Base-by-base conservation (phyloP, 2,113 vertebrate species). In the Muntiacus reevesi region DNA sequence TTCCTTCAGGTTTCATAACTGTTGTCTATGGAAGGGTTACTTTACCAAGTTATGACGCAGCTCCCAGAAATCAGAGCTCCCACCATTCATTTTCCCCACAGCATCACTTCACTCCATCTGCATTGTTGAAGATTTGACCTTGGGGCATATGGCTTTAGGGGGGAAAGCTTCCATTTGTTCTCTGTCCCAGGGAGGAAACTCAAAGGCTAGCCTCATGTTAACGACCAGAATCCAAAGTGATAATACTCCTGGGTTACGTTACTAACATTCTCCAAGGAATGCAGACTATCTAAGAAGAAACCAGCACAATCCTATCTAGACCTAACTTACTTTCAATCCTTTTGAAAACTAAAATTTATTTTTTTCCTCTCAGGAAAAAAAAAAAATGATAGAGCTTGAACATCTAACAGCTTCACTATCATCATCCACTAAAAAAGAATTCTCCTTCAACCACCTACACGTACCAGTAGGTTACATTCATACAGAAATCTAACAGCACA, bases 381-480 rank as follows among this genome's bases (percentile, higher is more conserved):
- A 40, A 71, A 94, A 47, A 47, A 94, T 60, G 43, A 15, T 67
- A 62, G 78, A 40, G 10, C 60, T 67, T 52, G 25, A 81, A 47
- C 21, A 94, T 59, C n/a, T 76, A 81, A 95, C 52, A 85, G 78
- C 54, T 45, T 83, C 82, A 25, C 85, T 55, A 85, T 64, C 60
- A 89, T 55, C 47, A 89, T 16, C 54, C 17, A 88, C n/a, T 57
- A 25, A 60, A 55, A 55, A 47, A 47, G 15, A 67, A 3, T 27
- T 76, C 57, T 81, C 81, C 62, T 33, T 81, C 13, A 55, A 30
- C 57, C 3, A 64, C 30, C 23, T 78, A 21, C 45, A 81, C 13
- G 43, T 25, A 5, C 40, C n/a, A 4, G 15, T 27, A 59, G 50
- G 23, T 85, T 59, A 36, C 10, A 30, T n/a, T 84, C 57, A 30